Percentiles rank a stretch among this genome's conserved stretches.
These are phyloP conservation scores for Arctopsyche grandis DNA, from an alignment of 1,140 invertebrate genomes.

Conservation along the genomic window DNA sequence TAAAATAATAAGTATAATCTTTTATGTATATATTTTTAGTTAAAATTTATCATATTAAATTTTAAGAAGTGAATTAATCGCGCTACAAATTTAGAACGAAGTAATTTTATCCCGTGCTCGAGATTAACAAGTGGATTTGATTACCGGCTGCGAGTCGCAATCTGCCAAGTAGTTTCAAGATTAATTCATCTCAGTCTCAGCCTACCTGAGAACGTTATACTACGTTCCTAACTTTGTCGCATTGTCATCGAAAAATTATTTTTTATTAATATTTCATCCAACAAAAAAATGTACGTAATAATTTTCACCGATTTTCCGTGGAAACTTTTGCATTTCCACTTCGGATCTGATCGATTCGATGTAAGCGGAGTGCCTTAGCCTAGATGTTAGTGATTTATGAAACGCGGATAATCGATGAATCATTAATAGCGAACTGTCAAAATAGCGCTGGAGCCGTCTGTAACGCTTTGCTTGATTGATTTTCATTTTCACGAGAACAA, in stretches of 20 bases:
- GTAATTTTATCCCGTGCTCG: constrained; percentile 29
- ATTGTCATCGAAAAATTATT: background rate
- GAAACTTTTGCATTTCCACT: background rate
- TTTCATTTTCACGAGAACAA: constrained; percentile 33
- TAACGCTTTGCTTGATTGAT: constrained; percentile 27
- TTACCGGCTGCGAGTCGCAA: constrained; percentile 33
- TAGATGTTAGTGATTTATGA: constrained; percentile 2
- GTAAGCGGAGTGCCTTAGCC: background rate
- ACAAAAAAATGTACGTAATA: background rate
- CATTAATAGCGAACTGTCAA: constrained; percentile 37
- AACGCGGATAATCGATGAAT: constrained; percentile 33
- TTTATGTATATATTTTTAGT: too few species aligned
- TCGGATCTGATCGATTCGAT: background rate
- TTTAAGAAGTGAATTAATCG: constrained; percentile 28
- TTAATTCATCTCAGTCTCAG: constrained; percentile 41
- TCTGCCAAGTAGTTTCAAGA: constrained; percentile 45
- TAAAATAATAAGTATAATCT: too few species aligned
- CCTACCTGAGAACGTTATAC: constrained; percentile 25
- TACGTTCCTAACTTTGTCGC: background rate
- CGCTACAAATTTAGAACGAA: constrained; percentile 40
- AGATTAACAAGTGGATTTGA: constrained; percentile 51
- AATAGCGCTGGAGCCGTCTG: constrained; percentile 29
- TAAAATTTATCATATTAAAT: too few species aligned
- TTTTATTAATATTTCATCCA: background rate
- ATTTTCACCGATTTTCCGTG: background rate